A percentile compares a stretch with the other conserved stretches of the same genome.
phyloP scores from a whole-genome alignment of 2,888 invertebrate species.

The Tanypteryx hageni region DNA sequence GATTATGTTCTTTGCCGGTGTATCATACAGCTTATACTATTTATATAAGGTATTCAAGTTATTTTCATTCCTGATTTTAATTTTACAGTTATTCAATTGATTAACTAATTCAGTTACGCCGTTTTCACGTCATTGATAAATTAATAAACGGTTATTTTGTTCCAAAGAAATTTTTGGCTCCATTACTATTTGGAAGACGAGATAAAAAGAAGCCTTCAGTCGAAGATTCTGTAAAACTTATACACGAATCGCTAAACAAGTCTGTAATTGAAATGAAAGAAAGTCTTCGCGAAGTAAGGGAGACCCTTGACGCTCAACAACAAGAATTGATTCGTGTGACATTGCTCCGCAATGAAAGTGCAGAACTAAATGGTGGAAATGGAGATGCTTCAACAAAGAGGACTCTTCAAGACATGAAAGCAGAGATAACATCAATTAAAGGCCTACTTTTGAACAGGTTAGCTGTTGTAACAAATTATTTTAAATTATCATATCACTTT shows the following conservation, averaged over 20 bases:
- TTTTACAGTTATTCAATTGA: too few relatives aligned
- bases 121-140: too few relatives aligned
- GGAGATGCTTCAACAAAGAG: conserved; percentile 76
- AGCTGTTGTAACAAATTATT: conserved; percentile 58
- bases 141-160: neutral
- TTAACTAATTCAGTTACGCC: too few relatives aligned
- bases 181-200: conserved; percentile 82
- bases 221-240: conserved; percentile 82
- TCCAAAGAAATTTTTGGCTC: conserved; percentile 80
- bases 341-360: conserved; percentile 73
- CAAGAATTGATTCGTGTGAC: conserved; percentile 79
- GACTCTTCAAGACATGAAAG: conserved; percentile 82
- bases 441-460: conserved; percentile 84
- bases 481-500: too few relatives aligned
- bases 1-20: conserved; percentile 85
- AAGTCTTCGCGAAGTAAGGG: conserved; percentile 80
- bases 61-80: conserved; percentile 48
- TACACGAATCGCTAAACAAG: conserved; percentile 82
- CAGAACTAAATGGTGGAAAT: conserved; percentile 74
- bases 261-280: conserved; percentile 80
- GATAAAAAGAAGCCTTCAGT: conserved; percentile 80
- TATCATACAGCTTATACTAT: conserved; percentile 87
- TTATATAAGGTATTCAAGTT: conserved; percentile 84
- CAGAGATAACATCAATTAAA: conserved; percentile 84
- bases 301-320: conserved; percentile 72